Evolutionary conservation across 2,113 vertebrate genomes (phyloP).

Genomic region (Amia ocellicauda): DNA sequence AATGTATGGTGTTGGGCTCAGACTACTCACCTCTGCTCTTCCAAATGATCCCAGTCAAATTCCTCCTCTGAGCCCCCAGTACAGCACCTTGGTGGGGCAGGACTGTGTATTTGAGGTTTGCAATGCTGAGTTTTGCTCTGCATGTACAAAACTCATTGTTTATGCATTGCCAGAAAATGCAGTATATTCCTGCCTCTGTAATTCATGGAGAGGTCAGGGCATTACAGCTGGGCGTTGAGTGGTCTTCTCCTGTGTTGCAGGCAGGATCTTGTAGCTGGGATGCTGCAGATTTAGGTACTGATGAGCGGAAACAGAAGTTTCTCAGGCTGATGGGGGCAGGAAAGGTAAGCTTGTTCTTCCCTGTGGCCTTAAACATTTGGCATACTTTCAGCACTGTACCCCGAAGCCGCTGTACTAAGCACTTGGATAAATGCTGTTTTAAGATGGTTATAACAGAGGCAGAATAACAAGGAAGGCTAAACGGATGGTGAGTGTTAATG

Average conservation of each 20-base stretch:
- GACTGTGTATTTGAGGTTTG: too few species aligned
- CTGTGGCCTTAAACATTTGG: background rate
- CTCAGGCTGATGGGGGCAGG: constrained; percentile 74
- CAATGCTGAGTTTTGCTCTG: too few species aligned
- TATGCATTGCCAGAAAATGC: too few species aligned
- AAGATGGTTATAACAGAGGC: background rate
- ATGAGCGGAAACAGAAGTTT: constrained; percentile 73
- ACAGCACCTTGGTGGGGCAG: too few species aligned
- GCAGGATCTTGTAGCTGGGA: constrained; percentile 80
- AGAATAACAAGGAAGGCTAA: background rate
- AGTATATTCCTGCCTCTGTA: too few species aligned
- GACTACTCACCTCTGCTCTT: too few species aligned
- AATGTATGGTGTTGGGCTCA: too few species aligned
- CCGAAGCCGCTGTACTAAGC: background rate
- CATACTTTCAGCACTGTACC: background rate
- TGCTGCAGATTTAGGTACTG: constrained; percentile 78
- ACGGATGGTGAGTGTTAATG: constrained; percentile 26
- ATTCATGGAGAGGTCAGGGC: too few species aligned
- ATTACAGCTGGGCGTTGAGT: too few species aligned
- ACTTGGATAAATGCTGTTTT: background rate
- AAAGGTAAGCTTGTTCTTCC: constrained; percentile 56
- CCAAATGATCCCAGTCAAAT: too few species aligned
- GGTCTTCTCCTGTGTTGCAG: constrained; percentile 46
- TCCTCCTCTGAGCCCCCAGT: too few species aligned
- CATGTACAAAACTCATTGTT: too few species aligned